phyloP scores from a whole-genome alignment of 2,888 invertebrate species.

The Hemaris fuciformis region DNA sequence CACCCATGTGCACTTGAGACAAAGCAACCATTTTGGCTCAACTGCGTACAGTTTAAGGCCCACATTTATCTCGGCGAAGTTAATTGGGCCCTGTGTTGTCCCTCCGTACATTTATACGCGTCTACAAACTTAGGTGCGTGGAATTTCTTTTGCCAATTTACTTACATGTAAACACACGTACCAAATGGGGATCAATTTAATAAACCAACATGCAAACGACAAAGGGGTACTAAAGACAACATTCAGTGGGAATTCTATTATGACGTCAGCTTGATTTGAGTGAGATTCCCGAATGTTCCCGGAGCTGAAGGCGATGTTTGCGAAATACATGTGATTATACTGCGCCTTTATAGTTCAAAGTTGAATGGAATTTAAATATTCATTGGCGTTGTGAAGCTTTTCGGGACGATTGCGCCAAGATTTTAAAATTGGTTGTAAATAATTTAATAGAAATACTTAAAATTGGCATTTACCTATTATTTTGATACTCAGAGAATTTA shows the following conservation, averaged over 20 bases:
- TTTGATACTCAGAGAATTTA: too few relatives aligned
- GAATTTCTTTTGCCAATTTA: constrained; percentile 34
- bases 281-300: constrained; percentile 16
- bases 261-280: constrained; percentile 10
- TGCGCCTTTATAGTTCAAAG: neutral
- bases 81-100: constrained; percentile 63
- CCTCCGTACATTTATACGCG: constrained; percentile 39
- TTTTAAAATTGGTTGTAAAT: neutral
- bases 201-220: constrained; percentile 27
- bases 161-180: constrained; percentile 26
- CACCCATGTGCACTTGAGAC: constrained; percentile 37
- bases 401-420: neutral
- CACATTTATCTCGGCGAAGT: constrained; percentile 65
- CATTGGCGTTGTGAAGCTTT: neutral
- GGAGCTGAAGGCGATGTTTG: neutral
- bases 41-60: constrained; percentile 50
- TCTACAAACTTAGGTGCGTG: constrained; percentile 27
- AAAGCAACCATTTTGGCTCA: constrained; percentile 45
- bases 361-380: neutral
- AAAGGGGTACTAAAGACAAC: constrained; percentile 24
- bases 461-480: too few relatives aligned
- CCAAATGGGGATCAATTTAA: constrained; percentile 28
- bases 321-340: neutral
- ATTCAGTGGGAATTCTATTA: constrained; percentile 22
- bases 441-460: too few relatives aligned